Conservation (phyloP, 2,888 invertebrate genomes). For the Pyrrhia umbra region DNA sequence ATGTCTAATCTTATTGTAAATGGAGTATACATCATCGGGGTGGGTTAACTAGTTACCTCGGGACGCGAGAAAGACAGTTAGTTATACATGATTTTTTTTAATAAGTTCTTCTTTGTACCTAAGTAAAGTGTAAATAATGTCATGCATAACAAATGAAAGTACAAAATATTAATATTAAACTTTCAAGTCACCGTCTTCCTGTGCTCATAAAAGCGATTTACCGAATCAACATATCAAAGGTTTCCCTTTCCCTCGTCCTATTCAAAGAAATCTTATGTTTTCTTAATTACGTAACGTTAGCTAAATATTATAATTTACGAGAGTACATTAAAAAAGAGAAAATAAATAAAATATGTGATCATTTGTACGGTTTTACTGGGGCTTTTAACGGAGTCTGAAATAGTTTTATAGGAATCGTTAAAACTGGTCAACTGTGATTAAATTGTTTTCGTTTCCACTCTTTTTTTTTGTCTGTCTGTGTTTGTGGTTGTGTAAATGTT, state of each 20-base stretch:
- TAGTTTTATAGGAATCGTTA: conserved; percentile 76
- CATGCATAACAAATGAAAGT: conserved; percentile 24
- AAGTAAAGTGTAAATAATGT: conserved; percentile 15
- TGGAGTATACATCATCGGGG: too few species aligned
- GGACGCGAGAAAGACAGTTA: too few species aligned
- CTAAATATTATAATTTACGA: conserved; percentile 58
- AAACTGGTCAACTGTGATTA: conserved; percentile 56
- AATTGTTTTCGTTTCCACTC: conserved; percentile 44
- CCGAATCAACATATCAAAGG: conserved; percentile 49
- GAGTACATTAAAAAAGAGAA: conserved; percentile 39
- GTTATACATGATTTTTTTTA: neutral
- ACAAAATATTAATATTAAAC: conserved; percentile 35
- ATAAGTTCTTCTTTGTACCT: neutral
- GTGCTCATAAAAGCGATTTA: conserved; percentile 37
- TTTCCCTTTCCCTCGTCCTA: conserved; percentile 20
- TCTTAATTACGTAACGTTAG: conserved; percentile 43
- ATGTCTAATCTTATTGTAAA: too few species aligned
- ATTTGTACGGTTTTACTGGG: conserved; percentile 51
- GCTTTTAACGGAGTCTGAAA: conserved; percentile 72
- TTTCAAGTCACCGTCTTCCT: conserved; percentile 7
- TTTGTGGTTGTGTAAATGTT: conserved; percentile 5
- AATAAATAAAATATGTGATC: conserved; percentile 50
- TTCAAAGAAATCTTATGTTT: conserved; percentile 49
- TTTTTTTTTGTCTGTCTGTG: conserved; percentile 30
- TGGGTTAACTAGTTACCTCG: too few species aligned